Conservation (phyloP, 2,888 invertebrate species). For the Oscheius sp. region DNA sequence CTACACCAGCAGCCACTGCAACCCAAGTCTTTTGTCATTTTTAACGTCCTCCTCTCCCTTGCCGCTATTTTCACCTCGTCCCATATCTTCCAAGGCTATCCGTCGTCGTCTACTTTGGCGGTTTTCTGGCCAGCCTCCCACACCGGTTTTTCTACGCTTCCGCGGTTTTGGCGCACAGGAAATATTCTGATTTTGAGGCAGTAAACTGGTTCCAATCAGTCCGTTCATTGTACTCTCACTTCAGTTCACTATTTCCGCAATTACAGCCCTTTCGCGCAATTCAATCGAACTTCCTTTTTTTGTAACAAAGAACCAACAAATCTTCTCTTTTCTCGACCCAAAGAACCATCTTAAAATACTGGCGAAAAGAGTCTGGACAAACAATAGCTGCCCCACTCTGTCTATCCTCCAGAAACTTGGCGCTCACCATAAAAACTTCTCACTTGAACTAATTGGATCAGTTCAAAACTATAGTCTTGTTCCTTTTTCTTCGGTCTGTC, state of each 20-base stretch:
- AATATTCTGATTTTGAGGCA: background rate
- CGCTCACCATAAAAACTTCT: background rate
- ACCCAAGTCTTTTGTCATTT: conserved; percentile 1
- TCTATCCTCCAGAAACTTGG: background rate
- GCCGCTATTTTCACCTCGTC: background rate
- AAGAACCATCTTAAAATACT: background rate
- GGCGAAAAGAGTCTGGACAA: background rate
- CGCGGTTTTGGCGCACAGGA: background rate
- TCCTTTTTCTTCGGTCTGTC: background rate
- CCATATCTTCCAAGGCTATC: conserved; percentile 13
- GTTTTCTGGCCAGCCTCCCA: conserved; percentile 9
- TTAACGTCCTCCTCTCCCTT: conserved; percentile 13
- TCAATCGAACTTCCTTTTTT: background rate
- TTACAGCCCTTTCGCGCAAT: background rate
- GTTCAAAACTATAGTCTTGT: background rate
- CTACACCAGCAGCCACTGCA: conserved; percentile 6
- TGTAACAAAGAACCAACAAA: too few relatives aligned
- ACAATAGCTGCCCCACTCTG: background rate
- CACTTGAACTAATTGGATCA: background rate
- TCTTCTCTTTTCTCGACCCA: too few relatives aligned
- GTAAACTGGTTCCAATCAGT: background rate
- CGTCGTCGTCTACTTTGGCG: conserved; percentile 1
- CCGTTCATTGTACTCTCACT: background rate
- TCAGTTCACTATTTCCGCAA: background rate
- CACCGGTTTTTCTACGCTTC: background rate